Percentiles rank a stretch among this genome's conserved stretches.
Evolutionary conservation across 1,140 invertebrate species (phyloP).

Genomic region (Heliconius congener): DNA sequence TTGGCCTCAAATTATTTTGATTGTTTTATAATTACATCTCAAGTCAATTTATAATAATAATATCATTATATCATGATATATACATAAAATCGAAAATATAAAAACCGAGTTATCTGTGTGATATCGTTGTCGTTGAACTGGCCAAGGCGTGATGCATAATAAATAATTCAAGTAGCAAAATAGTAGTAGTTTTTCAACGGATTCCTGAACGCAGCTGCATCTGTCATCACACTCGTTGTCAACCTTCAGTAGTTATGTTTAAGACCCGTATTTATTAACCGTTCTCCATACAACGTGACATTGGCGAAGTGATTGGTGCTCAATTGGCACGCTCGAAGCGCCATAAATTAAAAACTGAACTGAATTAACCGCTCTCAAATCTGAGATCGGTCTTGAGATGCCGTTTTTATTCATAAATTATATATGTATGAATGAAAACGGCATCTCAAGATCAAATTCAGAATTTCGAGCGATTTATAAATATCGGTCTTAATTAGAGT

Average conservation of each 20-base stretch:
- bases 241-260: slow-evolving; percentile 55
- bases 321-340: no score
- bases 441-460: no score
- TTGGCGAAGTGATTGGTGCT: no score
- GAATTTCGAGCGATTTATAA: no score
- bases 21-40: background rate
- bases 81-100: background rate
- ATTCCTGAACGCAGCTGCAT: slow-evolving; percentile 74
- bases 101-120: background rate
- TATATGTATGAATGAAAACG: no score
- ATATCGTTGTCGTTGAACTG: slow-evolving; percentile 19
- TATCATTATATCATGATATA: background rate
- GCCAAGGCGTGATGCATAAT: slow-evolving; percentile 47
- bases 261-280: no score
- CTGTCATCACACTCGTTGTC: slow-evolving; percentile 41
- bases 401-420: no score
- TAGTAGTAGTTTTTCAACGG: slow-evolving; percentile 65
- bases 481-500: no score
- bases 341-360: no score
- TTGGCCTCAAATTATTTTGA: background rate
- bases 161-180: slow-evolving; percentile 63
- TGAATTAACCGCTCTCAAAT: no score
- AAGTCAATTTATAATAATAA: background rate
- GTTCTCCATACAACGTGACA: no score
- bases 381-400: no score